Conservation (phyloP, 2,888 invertebrate genomes). For the Polylopha cassiicola region DNA sequence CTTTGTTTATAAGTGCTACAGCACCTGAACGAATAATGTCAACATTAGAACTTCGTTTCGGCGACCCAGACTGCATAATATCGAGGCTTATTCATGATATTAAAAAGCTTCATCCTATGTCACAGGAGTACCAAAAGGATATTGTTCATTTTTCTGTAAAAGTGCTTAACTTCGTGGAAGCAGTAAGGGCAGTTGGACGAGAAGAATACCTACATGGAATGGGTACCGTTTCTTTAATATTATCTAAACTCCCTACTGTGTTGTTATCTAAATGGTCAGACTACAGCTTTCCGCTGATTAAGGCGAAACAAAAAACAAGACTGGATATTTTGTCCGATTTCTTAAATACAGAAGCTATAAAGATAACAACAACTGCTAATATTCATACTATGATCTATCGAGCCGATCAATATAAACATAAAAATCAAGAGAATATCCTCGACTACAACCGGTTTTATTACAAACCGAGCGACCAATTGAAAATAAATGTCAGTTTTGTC, state of each 20-base stretch:
- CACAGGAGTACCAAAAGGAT: slow-evolving; percentile 7
- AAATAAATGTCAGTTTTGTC: slow-evolving; percentile 1
- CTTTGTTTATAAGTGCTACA: neutral
- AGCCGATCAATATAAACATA: neutral
- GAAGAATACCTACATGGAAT: slow-evolving; percentile 8
- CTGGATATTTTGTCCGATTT: slow-evolving; percentile 10
- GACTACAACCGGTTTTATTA: slow-evolving; percentile 2
- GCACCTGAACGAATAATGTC: neutral
- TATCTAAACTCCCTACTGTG: slow-evolving; percentile 9
- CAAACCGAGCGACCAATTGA: neutral
- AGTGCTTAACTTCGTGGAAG: slow-evolving; percentile 13
- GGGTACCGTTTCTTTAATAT: slow-evolving; percentile 4
- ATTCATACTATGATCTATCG: neutral
- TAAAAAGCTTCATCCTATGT: slow-evolving; percentile 3
- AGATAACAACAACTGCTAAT: slow-evolving; percentile 5
- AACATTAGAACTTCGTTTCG: slow-evolving; percentile 11
- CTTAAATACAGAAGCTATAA: slow-evolving; percentile 8
- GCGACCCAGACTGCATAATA: slow-evolving; percentile 9
- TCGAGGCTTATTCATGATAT: slow-evolving; percentile 1
- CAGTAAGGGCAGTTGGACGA: slow-evolving; percentile 1
- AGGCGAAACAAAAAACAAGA: slow-evolving; percentile 1
- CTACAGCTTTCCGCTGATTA: neutral
- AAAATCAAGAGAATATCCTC: neutral
- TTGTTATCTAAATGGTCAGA: slow-evolving; percentile 15
- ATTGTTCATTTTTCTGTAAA: slow-evolving; percentile 7